phyloP scores from a whole-genome alignment of 2,888 invertebrate species.

The Crioceris asparagi region DNA sequence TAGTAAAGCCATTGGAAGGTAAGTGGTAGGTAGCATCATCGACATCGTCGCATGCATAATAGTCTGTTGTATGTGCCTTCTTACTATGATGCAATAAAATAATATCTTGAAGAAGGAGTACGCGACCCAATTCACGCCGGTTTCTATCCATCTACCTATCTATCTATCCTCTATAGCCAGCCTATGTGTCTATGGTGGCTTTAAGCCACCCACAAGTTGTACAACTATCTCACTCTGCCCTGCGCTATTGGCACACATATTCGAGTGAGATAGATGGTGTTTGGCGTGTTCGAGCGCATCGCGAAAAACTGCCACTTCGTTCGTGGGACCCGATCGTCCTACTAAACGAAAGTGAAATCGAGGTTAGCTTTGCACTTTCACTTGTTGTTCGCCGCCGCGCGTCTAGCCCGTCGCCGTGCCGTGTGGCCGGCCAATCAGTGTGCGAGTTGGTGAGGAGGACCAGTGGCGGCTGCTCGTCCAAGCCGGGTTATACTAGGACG shows the following conservation, averaged over 20 bases:
- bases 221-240: constrained; percentile 11
- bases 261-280: constrained; percentile 18
- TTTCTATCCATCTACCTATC: no score
- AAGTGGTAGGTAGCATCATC: constrained; percentile 17
- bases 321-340: constrained; percentile 41
- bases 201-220: constrained; percentile 6
- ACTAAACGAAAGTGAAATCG: constrained; percentile 43
- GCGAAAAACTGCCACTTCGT: constrained; percentile 27
- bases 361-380: constrained; percentile 42
- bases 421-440: no score
- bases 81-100: constrained; percentile 32
- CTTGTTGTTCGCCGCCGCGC: no score
- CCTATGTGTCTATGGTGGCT: constrained; percentile 9
- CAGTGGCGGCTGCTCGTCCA: no score
- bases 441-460: no score
- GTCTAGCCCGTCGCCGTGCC: no score
- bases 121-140: constrained; percentile 38
- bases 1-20: no score
- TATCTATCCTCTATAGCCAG: no score
- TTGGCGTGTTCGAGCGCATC: constrained; percentile 20
- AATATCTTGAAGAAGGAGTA: constrained; percentile 38
- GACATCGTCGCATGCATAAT: constrained; percentile 36
- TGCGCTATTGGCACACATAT: background rate
- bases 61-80: constrained; percentile 25
- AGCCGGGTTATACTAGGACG: no score